These are phyloP conservation scores for Neostethus bicornis DNA, from an alignment of 2,797 vertebrate genomes.

Conservation along the genomic window DNA sequence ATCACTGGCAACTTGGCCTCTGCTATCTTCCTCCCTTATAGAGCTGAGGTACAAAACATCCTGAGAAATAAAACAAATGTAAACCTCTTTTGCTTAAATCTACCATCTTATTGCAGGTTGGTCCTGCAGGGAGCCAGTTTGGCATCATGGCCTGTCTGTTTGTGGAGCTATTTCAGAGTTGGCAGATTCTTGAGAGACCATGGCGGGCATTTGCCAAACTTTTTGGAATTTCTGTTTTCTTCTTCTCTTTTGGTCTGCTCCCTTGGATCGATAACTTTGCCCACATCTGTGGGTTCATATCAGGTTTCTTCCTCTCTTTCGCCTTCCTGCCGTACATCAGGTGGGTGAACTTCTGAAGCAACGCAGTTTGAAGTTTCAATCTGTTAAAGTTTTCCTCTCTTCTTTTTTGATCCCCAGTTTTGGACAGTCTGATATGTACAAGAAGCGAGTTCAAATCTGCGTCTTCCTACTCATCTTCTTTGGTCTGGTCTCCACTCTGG, in stretches of 20 bases:
- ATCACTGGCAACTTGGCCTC: slow-evolving; percentile 96
- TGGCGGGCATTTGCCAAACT: slow-evolving; percentile 96
- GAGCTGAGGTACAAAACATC: slow-evolving; percentile 83
- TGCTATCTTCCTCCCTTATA: slow-evolving; percentile 96
- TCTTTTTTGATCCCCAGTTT: slow-evolving; percentile 79
- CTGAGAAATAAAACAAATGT: background rate
- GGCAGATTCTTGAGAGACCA: slow-evolving; percentile 95
- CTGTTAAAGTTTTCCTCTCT: background rate
- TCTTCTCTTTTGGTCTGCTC: slow-evolving; percentile 94
- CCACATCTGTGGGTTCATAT: slow-evolving; percentile 94
- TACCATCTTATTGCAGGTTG: slow-evolving; percentile 81
- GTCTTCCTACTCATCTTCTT: slow-evolving; percentile 88
- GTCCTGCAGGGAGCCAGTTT: slow-evolving; percentile 97
- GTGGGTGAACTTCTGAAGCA: slow-evolving; percentile 22
- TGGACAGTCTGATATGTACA: slow-evolving; percentile 91
- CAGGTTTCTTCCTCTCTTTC: slow-evolving; percentile 96
- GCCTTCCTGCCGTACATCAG: slow-evolving; percentile 96
- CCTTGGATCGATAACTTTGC: slow-evolving; percentile 99
- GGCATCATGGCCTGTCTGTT: slow-evolving; percentile 98
- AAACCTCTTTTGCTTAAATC: background rate
- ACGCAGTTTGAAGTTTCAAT: background rate
- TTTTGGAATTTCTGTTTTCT: slow-evolving; percentile 90
- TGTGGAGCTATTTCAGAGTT: slow-evolving; percentile 98
- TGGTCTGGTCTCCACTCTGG: slow-evolving; percentile 88
- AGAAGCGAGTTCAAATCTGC: slow-evolving; percentile 95